Evolutionary conservation across 2,113 vertebrate genomes (phyloP).

Genomic region (Stictonetta naevosa): DNA sequence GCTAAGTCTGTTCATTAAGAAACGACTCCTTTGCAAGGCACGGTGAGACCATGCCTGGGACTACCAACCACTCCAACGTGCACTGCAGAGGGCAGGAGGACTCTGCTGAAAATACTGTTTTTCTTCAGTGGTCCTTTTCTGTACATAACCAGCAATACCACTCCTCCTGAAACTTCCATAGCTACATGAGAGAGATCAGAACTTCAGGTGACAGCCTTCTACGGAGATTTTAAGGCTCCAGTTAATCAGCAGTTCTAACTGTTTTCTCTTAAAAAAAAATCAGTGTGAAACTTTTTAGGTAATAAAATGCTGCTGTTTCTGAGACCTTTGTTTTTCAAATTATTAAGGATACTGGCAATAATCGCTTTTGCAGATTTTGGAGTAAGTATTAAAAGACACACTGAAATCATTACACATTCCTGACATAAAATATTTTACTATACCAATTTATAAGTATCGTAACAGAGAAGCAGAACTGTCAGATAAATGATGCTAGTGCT

Average conservation of each 20-base stretch:
- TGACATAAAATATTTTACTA: neutral
- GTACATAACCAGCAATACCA: neutral
- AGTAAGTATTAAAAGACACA: neutral
- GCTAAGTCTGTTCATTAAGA: neutral
- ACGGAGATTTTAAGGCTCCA: neutral
- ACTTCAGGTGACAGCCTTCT: neutral
- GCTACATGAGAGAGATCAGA: neutral
- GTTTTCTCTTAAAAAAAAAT: neutral
- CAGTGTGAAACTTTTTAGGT: neutral
- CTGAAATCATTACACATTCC: neutral
- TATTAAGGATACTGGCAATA: neutral
- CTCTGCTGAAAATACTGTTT: neutral
- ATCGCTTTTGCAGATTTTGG: neutral
- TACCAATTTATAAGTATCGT: neutral
- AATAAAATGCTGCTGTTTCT: neutral
- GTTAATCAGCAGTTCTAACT: neutral
- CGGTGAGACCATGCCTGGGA: neutral
- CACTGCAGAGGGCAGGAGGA: neutral
- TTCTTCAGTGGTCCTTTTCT: neutral
- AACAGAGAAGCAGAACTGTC: constrained; percentile 12
- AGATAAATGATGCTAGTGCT: neutral
- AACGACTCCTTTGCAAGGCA: neutral
- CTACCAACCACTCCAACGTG: neutral
- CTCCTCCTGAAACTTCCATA: neutral
- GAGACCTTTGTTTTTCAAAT: neutral